Percentiles rank a stretch among this genome's conserved stretches.
Conservation (phyloP, 2,797 vertebrate genomes). For the Ficedula albicollis region DNA sequence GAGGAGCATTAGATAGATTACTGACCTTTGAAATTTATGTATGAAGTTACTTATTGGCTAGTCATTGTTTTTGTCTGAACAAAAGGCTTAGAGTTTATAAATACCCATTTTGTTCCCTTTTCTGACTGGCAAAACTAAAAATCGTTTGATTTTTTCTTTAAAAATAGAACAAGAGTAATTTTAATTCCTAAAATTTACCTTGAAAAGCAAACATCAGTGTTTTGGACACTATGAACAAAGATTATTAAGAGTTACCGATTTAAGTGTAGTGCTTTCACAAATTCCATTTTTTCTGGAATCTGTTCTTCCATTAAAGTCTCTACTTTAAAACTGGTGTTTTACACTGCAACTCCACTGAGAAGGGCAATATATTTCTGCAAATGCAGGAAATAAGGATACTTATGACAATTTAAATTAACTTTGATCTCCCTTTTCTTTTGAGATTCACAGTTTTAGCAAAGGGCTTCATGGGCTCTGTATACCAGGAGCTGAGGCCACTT, state of each 20-base stretch:
- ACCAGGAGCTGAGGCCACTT: not conserved
- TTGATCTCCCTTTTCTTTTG: not conserved
- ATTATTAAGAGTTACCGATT: not conserved
- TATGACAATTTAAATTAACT: not conserved
- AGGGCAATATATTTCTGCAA: not conserved
- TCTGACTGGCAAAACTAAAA: not conserved
- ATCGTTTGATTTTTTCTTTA: not conserved
- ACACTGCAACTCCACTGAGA: not conserved
- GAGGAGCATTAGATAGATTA: not conserved
- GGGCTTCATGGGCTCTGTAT: not conserved
- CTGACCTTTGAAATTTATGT: not conserved
- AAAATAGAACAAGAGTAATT: not conserved
- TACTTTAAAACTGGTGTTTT: not conserved
- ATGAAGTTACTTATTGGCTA: not conserved
- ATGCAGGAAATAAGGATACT: not conserved
- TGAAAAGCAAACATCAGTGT: not conserved
- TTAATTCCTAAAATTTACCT: not conserved
- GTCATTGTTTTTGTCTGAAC: not conserved
- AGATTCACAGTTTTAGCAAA: not conserved
- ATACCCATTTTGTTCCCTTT: not conserved
- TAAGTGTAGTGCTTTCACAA: not conserved
- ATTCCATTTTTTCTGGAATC: not conserved
- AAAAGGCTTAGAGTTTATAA: not conserved
- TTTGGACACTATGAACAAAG: not conserved
- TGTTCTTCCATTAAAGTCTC: not conserved